Conservation (phyloP, 2,888 invertebrate species). For the Calameuta filiformis region DNA sequence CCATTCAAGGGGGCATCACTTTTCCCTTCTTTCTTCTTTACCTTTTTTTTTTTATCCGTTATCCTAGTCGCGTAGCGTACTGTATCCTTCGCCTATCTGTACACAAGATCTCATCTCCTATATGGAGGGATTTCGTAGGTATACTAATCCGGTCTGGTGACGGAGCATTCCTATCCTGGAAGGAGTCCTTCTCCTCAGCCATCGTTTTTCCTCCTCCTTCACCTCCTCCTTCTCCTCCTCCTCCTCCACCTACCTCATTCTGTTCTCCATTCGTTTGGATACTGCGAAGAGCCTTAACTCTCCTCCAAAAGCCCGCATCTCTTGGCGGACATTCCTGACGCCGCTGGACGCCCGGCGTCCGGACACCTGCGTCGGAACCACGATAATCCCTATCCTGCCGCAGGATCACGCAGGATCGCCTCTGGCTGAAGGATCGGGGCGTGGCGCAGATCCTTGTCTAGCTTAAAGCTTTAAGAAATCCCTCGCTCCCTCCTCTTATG, state of each 20-base stretch:
- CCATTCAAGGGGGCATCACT: constrained; percentile 46
- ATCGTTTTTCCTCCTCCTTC: constrained; percentile 13
- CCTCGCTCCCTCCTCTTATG: neutral
- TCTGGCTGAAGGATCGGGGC: neutral
- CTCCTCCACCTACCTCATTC: neutral
- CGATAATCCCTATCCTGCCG: constrained; percentile 48
- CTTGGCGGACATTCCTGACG: constrained; percentile 2
- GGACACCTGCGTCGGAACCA: constrained; percentile 33
- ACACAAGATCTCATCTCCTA: constrained; percentile 27
- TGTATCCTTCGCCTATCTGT: constrained; percentile 28
- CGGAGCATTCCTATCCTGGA: constrained; percentile 13
- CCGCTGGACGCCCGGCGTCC: constrained; percentile 7
- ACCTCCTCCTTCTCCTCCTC: neutral
- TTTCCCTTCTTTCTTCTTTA: constrained; percentile 29
- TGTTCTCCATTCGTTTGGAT: constrained; percentile 11
- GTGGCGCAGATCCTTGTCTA: neutral
- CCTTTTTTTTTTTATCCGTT: constrained; percentile 23
- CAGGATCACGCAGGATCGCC: constrained; percentile 29
- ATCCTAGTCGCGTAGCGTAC: constrained; percentile 20
- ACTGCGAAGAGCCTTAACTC: neutral
- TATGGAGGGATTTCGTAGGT: neutral
- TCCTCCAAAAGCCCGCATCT: neutral
- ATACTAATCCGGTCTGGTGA: constrained; percentile 9
- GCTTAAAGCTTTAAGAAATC: neutral
- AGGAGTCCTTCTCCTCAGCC: constrained; percentile 7